Base-by-base conservation (phyloP, 2,113 vertebrate genomes). In the Erpornis zantholeuca region DNA sequence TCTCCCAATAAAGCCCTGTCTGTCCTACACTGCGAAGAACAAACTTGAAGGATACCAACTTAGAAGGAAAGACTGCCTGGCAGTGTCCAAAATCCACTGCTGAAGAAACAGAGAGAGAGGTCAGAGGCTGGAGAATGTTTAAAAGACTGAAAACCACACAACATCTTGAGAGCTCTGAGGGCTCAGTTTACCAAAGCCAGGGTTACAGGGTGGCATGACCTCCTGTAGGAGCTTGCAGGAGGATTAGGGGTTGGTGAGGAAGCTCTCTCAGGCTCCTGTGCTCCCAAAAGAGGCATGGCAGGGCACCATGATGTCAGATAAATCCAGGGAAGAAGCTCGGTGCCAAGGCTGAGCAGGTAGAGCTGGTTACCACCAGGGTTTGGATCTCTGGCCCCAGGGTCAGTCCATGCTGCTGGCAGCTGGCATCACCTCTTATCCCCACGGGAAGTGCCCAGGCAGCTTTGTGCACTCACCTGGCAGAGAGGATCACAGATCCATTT, bases 351-450 rank as follows among this genome's bases (percentile, higher is more conserved):
- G 56, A 79, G 59, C 77, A 63, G 57, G 19, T 10, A 45, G 73
- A 61, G 35, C 60, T 83, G 68, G 12, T 68, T 57, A 53, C 36
- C 33, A 9, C 11, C 71, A 50, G n/a, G 44, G 18, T 86, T 47
- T 45, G 45, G 16, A 18, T 60, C 21, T 70, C 65, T 13, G 1
- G 9, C 38, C 5, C 8, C 24, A 54, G 57, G 71, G n/a, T 33
- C 36, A 3, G 10, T 31, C 47, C 0, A 0, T 33, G 47, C 76
- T 52, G 42, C 72, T 59, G 59, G 52, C 77, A 49, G 68, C 59
- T 1, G 0, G 11, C 15, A 23, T 8, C 76, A 49, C 35, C 61
- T 0, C 47, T 70, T 47, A 9, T 7, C 21, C n/a, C 54, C 33
- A 0, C 2, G 11, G 35, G 20, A 20, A 42, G 66, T 14, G 28